phyloP scores from a whole-genome alignment of 2,113 vertebrate genomes.

The Formicarius rufipectus region DNA sequence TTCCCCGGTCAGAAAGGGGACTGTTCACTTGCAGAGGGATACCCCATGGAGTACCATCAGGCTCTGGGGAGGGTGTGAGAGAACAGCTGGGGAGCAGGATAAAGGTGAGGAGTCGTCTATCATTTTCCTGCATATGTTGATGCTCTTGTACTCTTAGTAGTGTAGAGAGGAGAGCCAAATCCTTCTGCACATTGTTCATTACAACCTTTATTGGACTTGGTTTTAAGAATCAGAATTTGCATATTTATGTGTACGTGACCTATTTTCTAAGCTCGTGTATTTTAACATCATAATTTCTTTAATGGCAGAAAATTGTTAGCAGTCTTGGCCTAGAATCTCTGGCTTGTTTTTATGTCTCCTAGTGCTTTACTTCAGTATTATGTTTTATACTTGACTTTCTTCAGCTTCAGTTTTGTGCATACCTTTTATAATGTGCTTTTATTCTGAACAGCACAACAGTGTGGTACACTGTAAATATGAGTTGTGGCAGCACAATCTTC shows the following conservation, averaged over 20 bases:
- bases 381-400: neutral
- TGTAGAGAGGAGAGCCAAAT: neutral
- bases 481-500: neutral
- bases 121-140: fast-evolving
- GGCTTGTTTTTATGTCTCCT: neutral
- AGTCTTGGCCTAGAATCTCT: neutral
- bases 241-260: neutral
- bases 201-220: neutral
- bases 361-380: neutral
- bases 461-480: neutral
- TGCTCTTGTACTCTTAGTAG: neutral
- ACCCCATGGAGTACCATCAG: neutral
- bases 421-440: neutral
- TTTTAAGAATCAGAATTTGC: neutral
- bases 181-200: neutral
- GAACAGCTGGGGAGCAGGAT: neutral
- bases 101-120: fast-evolving
- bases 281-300: neutral
- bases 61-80: neutral
- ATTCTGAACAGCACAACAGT: neutral
- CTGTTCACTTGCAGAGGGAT: neutral
- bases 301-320: fast-evolving
- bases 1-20: neutral
- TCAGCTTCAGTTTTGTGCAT: neutral
- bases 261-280: neutral